phyloP scores from a whole-genome alignment of 2,113 vertebrate genomes.

The Burhinus bistriatus region DNA sequence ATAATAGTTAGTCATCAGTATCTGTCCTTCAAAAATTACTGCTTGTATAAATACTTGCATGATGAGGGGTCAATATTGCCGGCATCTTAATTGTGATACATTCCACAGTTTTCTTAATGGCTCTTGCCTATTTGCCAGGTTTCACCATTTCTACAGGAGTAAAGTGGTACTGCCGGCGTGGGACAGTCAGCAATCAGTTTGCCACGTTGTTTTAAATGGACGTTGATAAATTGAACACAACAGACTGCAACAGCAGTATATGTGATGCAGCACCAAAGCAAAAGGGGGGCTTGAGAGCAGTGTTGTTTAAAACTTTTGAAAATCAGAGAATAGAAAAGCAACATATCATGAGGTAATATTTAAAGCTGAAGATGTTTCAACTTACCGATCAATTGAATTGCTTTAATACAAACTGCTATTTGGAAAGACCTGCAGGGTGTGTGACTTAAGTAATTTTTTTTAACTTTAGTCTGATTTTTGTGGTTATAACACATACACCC shows the following conservation, averaged over 20 bases:
- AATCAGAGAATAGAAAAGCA: neutral
- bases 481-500: neutral
- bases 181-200: neutral
- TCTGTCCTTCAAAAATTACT: neutral
- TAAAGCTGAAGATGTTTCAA: neutral
- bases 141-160: neutral
- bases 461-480: neutral
- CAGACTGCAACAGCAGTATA: neutral
- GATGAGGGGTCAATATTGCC: neutral
- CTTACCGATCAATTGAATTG: neutral
- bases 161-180: neutral
- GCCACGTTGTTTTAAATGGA: neutral
- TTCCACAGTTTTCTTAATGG: neutral
- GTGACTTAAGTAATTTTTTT: neutral
- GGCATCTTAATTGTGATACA: neutral
- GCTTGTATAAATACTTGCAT: neutral
- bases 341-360: neutral
- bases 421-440: neutral
- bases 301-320: neutral
- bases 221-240: neutral
- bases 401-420: neutral
- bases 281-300: neutral
- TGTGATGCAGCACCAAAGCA: neutral
- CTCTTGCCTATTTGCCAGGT: neutral
- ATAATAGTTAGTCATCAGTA: neutral